Evolutionary conservation across 2,888 invertebrate genomes (phyloP), one percentile per base, ranked within the genome.

Genomic region (Podabrus alpinus): DNA sequence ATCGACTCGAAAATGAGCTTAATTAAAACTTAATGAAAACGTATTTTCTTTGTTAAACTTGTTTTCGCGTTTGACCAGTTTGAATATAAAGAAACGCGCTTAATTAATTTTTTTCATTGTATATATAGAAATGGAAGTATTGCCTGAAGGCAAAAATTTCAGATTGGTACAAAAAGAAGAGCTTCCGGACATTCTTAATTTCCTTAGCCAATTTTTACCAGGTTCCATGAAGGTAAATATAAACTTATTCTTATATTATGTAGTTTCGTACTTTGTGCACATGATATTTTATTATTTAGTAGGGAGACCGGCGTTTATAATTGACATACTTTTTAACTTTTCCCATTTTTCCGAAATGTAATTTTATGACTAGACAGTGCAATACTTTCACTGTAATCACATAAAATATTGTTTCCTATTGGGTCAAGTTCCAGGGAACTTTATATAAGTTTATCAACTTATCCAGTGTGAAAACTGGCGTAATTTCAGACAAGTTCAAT

Each of bases 101-200:
- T 45, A 45, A 45, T 45, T n/a, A 45, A n/a, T 45, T 45, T 64
- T 74, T 69, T 68, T 68, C 78, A 84, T 73, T 85, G 89, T 91
- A 75, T 13, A 45, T 45, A 45, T 89, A 94, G 94, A 93, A 90
- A 94, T 94, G 94, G 94, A 94, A 93, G 92, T 94, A 91, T 92
- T 93, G 90, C 90, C 93, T 88, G 94, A 94, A 90, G 94, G 94
- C 86, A 94, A 92, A 91, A 93, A 95, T 91, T 95, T 95, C 90
- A 93, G 94, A 92, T 92, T 95, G 91, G 93, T 94, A 88, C 90
- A 92, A 89, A 93, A 94, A 90, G 93, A 94, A 88, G 95, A 95
- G 90, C 92, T 95, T 89, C 93, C 94, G 86, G 92, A 92, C 87
- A 92, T 95, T 87, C 90, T 94, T 88, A 92, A 94, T 87, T 90